A percentile compares a stretch with the other conserved stretches of the same genome.
Evolutionary conservation across 2,888 invertebrate genomes (phyloP).

Genomic region (Aleiodes testaceus): DNA sequence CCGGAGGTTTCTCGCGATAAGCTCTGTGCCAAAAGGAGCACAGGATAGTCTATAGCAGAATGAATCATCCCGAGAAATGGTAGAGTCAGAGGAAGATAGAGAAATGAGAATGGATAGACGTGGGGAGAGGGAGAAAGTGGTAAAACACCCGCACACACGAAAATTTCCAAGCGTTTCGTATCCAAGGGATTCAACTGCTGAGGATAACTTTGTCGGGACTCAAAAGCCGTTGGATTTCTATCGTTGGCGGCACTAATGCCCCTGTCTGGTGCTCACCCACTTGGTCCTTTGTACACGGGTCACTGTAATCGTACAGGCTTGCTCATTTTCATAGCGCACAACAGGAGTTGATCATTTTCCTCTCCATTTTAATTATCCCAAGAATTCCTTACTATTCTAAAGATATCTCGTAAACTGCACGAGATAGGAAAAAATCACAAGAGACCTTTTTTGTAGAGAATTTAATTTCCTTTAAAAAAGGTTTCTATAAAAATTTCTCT

Average conservation of each 20-base stretch:
- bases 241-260: slow-evolving; percentile 29
- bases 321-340: slow-evolving; percentile 1
- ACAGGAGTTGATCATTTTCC: too few species aligned
- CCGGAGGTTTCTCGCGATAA: slow-evolving; percentile 31
- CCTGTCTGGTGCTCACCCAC: slow-evolving; percentile 34
- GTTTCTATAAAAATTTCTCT: too few species aligned
- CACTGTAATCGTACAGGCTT: neutral
- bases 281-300: slow-evolving; percentile 23
- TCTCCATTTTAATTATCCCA: too few species aligned
- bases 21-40: slow-evolving; percentile 30
- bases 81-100: too few species aligned
- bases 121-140: slow-evolving; percentile 22
- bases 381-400: too few species aligned
- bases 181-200: slow-evolving; percentile 20
- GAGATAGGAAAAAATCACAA: too few species aligned
- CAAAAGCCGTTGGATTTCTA: slow-evolving; percentile 39
- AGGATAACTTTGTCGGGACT: slow-evolving; percentile 36
- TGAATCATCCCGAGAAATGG: neutral
- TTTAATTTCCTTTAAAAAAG: too few species aligned
- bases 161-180: slow-evolving; percentile 40
- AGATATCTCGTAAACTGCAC: too few species aligned
- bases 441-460: too few species aligned
- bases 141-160: slow-evolving; percentile 26
- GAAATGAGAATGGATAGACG: slow-evolving; percentile 10
- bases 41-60: neutral